phyloP scores from a whole-genome alignment of 2,113 vertebrate genomes.

The Ailuropoda melanoleuca region DNA sequence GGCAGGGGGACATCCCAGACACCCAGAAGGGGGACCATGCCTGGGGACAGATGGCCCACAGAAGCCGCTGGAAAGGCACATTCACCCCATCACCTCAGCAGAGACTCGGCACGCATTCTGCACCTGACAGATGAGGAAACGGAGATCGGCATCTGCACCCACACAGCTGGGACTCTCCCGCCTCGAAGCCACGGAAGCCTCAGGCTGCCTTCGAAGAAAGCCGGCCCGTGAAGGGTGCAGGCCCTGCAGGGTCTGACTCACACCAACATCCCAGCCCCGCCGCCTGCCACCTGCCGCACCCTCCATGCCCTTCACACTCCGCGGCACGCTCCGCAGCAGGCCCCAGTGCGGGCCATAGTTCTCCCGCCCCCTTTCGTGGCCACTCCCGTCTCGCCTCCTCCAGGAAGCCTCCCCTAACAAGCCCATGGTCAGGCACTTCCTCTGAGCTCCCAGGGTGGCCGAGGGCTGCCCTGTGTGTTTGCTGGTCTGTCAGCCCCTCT shows the following conservation, averaged over 20 bases:
- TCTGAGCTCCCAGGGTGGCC: background rate
- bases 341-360: no score
- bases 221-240: background rate
- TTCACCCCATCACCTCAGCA: background rate
- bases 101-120: background rate
- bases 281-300: background rate
- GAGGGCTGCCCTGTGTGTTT: background rate
- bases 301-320: background rate
- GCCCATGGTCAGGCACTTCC: no score
- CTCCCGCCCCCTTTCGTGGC: background rate
- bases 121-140: background rate
- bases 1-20: background rate
- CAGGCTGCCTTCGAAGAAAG: background rate
- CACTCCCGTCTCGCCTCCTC: background rate
- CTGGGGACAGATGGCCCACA: background rate
- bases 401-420: background rate
- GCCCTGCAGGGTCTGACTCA: background rate
- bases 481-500: background rate
- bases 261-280: fast-evolving
- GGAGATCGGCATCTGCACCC: background rate
- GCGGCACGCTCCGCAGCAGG: background rate
- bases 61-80: background rate
- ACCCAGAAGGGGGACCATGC: no score
- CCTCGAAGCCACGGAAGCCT: background rate
- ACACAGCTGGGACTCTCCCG: background rate